Evolutionary conservation across 2,113 vertebrate species (phyloP).

Genomic region (Bufo gargarizans): DNA sequence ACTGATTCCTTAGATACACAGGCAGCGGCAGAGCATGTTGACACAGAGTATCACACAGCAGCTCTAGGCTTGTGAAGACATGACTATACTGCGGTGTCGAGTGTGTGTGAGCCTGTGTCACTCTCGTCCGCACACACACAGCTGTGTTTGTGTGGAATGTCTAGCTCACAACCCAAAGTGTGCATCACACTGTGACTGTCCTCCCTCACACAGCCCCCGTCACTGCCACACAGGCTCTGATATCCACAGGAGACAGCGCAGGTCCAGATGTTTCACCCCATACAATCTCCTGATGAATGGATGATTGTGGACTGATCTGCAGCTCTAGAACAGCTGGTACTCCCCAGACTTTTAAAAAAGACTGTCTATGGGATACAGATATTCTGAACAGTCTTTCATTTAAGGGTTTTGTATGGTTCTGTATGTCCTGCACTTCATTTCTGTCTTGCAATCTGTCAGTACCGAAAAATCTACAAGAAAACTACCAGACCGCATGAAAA

Average conservation of each 20-base stretch:
- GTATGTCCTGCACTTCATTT: no score
- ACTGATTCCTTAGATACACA: constrained; percentile 25
- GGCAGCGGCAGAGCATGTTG: constrained; percentile 8
- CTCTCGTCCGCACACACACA: constrained; percentile 26
- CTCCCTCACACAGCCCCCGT: neutral
- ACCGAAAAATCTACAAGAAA: no score
- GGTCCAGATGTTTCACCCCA: neutral
- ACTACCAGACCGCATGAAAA: no score
- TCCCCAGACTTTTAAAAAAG: neutral
- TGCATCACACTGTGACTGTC: constrained; percentile 28
- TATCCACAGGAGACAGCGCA: neutral
- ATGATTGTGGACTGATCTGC: neutral
- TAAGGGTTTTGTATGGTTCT: no score
- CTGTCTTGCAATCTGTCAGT: no score
- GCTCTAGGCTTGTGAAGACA: constrained; percentile 46
- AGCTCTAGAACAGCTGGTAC: neutral
- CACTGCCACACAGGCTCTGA: neutral
- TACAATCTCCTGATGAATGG: neutral
- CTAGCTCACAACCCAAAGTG: constrained; percentile 13
- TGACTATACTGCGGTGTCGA: neutral
- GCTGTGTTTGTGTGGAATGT: constrained; percentile 48
- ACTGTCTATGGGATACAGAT: no score
- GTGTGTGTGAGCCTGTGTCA: constrained; percentile 37
- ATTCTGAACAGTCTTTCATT: no score
- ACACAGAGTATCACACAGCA: constrained; percentile 45